Evolutionary conservation across 2,888 invertebrate genomes (phyloP), one percentile per base, ranked within the genome.

Genomic region (Mantis religiosa): DNA sequence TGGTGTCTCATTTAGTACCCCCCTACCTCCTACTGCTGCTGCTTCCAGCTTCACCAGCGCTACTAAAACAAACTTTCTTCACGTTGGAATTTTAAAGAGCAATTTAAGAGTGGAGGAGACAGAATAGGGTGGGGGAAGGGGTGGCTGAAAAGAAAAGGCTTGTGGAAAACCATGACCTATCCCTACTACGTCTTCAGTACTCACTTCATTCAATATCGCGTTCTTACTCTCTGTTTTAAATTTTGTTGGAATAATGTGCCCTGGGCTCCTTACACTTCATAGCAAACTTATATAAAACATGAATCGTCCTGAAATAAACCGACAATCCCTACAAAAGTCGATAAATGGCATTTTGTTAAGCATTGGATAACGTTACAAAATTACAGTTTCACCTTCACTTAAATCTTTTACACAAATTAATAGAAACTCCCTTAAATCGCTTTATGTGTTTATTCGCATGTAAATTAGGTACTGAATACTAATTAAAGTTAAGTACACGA

Each of bases 51-150:
- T 82, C 87, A 81, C 87, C 30, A 71, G 30, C 89, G 90, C 87
- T 88, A 88, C 88, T 89, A 90, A 90, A 90, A 90, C 89, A 90
- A 90, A 90, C 90, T 90, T 90, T 90, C 89, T 89, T 87, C 89
- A 85, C 89, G 89, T 88, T 89, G 89, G 90, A 90, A 90, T 90
- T 90, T 90, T 90, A 89, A 90, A 90, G 90, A 90, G 90, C 90
- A 90, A 90, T 90, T 90, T 90, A 89, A 89, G 89, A 89, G 89
- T 89, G 28, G 85, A 85, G 88, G 88, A 87, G 88, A 85, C 84
- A 27, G 27, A 82, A 82, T n/a, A 14, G 85, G 30, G 47, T 6
- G 85, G 28, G 84, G 71, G 25, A 82, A 71, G 85, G 82, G 82
- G 88, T 30, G 84, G 82, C 8, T 71, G 85, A 81, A 84, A 84